Evolutionary conservation across 2,888 invertebrate species (phyloP), one percentile per base, ranked within the genome.

Genomic region (Ectemnius continuus): DNA sequence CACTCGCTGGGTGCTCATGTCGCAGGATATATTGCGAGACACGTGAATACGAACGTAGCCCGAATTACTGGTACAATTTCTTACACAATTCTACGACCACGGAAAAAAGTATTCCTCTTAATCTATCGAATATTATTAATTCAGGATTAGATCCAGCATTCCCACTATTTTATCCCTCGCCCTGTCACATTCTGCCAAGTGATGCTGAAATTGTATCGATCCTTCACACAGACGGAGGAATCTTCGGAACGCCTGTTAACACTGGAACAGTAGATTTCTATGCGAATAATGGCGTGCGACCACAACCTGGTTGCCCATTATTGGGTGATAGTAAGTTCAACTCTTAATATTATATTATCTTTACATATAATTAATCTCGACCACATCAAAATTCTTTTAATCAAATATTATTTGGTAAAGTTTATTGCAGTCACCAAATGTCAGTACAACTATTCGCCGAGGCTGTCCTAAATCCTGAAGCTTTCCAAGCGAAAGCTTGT

Each of bases 1-100:
- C 87, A 88, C 18, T 88, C 88, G 0, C 46, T 88, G 48, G 88
- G 88, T 2, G 84, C 76, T 2, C 88, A 88, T n/a, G 72, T 87
- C 6, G 84, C 82, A 23, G 86, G 83, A 1, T 80, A 84, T 16
- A 61, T 82, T 4, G 83, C 82, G 0, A 84, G 74, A 65, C 81
- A 67, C 65, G 67, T 80, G 23, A 62, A 65, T 4, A 67, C 77
- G 23, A 61, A 52, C 0, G 75, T 88, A 2, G 72, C 78, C 18
- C 85, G 87, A 57, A 79, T 88, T 36, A 88, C 87, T 11, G 88
- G 88, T 88, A 68, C 16, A 16, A 2, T 36, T 36, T 36, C 8
- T 36, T 36, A 6, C 1, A 36, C 6, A 6, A 36, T 5, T 4
- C 36, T 36, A 36, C 2, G 36, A 36, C 8, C 36, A 8, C 8